These are phyloP conservation scores for Drosophila mulleri DNA, from an alignment of 2,888 invertebrate species.

Conservation along the genomic window DNA sequence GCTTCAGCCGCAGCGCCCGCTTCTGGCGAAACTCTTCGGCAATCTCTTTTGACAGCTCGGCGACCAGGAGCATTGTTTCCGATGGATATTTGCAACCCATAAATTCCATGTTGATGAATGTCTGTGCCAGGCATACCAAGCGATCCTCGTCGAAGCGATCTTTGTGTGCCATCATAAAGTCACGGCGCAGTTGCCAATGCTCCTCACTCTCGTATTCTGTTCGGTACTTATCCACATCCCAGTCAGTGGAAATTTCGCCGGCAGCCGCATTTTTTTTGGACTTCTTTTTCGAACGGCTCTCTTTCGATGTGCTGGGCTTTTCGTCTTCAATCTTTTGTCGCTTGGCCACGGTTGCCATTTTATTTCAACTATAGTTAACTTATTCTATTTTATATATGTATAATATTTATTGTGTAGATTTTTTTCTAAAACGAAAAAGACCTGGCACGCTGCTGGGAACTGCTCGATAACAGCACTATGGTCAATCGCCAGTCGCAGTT, in stretches of 20 bases:
- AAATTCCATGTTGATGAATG: constrained; percentile 92
- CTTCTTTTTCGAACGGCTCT: constrained; percentile 13
- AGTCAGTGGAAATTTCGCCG: constrained; percentile 83
- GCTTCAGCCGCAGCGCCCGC: constrained; percentile 87
- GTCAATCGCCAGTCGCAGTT: constrained; percentile 42
- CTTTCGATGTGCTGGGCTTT: constrained; percentile 18
- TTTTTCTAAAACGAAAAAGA: constrained; percentile 11
- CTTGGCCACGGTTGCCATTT: constrained; percentile 56
- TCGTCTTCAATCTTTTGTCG: constrained; percentile 21
- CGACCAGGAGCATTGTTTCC: constrained; percentile 92
- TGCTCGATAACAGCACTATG: constrained; percentile 11
- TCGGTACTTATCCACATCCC: constrained; percentile 91
- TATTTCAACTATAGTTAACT: background rate
- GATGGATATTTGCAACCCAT: constrained; percentile 90
- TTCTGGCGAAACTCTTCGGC: constrained; percentile 90
- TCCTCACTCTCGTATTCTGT: constrained; percentile 94
- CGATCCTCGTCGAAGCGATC: constrained; percentile 91
- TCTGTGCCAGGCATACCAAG: constrained; percentile 94
- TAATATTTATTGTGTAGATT: constrained; percentile 2
- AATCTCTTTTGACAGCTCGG: constrained; percentile 90
- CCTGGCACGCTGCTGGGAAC: constrained; percentile 35
- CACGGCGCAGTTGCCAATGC: constrained; percentile 94
- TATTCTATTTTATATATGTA: background rate
- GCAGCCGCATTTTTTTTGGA: constrained; percentile 3
- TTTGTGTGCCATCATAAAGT: constrained; percentile 92